phyloP scores from a whole-genome alignment of 2,797 vertebrate genomes.

The Clamator glandarius region DNA sequence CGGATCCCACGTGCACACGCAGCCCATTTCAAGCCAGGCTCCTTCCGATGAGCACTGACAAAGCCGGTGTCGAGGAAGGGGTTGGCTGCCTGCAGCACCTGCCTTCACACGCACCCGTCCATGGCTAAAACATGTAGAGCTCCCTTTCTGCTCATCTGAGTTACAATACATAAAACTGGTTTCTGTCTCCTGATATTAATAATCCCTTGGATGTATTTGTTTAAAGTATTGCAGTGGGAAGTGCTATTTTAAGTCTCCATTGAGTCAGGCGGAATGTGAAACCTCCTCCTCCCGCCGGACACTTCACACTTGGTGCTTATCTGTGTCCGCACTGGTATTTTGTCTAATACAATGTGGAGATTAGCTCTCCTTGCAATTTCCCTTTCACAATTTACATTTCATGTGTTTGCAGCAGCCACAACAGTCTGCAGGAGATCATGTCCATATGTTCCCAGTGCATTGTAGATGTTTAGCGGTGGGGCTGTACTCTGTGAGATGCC shows the following conservation, averaged over 20 bases:
- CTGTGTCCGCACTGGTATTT: slow-evolving; percentile 32
- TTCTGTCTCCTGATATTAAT: slow-evolving; percentile 30
- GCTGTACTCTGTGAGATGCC: accelerated
- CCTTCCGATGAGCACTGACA: neutral
- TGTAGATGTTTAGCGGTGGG: neutral
- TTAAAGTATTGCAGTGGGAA: slow-evolving; percentile 51
- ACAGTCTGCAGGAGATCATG: slow-evolving; percentile 33
- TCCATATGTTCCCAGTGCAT: neutral
- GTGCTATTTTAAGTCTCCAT: slow-evolving; percentile 66
- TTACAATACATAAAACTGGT: neutral
- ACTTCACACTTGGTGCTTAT: slow-evolving; percentile 52
- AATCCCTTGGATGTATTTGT: slow-evolving; percentile 57
- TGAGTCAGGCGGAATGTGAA: slow-evolving; percentile 48
- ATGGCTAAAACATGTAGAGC: neutral
- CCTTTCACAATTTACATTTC: slow-evolving; percentile 51
- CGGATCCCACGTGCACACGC: accelerated
- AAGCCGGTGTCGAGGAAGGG: accelerated
- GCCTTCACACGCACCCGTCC: neutral
- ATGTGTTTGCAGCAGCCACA: slow-evolving; percentile 53
- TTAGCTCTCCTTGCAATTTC: slow-evolving; percentile 12
- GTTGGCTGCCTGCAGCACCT: neutral
- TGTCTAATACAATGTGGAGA: slow-evolving; percentile 48
- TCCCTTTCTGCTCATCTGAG: neutral
- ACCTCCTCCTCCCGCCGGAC: slow-evolving; percentile 16
- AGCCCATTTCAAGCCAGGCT: neutral